phyloP scores from a whole-genome alignment of 2,797 vertebrate species.

The Tokudaia muenninki region DNA sequence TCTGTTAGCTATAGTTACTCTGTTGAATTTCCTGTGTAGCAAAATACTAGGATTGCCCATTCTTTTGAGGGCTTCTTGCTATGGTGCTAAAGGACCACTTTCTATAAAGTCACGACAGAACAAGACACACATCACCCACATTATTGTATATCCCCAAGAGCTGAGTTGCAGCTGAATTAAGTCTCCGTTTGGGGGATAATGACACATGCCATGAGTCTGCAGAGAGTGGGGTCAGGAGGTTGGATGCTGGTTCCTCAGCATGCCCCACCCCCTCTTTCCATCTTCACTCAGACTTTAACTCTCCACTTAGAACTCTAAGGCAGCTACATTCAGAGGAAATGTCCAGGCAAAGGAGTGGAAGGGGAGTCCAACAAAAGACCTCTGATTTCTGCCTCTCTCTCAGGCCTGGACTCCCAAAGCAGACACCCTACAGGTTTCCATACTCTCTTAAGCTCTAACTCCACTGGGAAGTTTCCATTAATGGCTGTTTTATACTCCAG shows the following conservation, averaged over 20 bases:
- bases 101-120: slow-evolving; percentile 79
- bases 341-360: background rate
- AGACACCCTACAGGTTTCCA: background rate
- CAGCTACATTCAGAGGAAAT: background rate
- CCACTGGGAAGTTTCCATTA: background rate
- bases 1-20: background rate
- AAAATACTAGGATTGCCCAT: slow-evolving; percentile 71
- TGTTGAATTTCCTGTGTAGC: slow-evolving; percentile 13
- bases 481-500: background rate
- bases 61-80: slow-evolving; percentile 78
- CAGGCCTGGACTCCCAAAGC: background rate
- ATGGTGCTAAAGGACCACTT: slow-evolving; percentile 83
- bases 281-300: background rate
- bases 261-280: rapidly evolving
- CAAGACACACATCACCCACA: slow-evolving; percentile 73
- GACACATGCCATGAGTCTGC: slow-evolving; percentile 73
- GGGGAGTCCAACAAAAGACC: background rate
- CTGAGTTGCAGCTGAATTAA: slow-evolving; percentile 82
- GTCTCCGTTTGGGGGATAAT: slow-evolving; percentile 76
- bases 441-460: rapidly evolving
- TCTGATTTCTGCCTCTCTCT: background rate
- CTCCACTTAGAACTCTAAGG: background rate
- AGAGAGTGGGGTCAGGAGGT: background rate
- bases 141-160: slow-evolving; percentile 82
- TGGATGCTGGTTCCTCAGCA: background rate